Evolutionary conservation across 2,113 vertebrate species (phyloP), one percentile per base, ranked within the genome.

Genomic region (Nothobranchius kuhntae): DNA sequence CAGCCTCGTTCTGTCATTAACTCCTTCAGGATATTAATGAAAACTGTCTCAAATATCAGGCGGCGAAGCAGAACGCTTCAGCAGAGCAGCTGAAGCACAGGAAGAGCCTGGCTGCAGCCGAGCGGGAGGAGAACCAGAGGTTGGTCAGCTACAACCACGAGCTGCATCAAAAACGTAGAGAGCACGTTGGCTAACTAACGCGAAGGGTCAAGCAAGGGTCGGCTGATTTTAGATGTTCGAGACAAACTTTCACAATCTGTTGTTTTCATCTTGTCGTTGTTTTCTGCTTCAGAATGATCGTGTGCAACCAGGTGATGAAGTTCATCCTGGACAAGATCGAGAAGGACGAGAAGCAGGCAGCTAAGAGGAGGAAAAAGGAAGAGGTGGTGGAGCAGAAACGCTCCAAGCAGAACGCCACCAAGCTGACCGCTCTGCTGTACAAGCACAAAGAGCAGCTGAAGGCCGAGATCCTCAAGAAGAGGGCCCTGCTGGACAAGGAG

Each of bases 271-370:
- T 61, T 66, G 42, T 9, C 2, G 1, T 6, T 48, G 45, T 59
- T 57, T 17, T 62, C 26, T 46, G 4, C 48, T 51, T 26, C 86
- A 99, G 97, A 88, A 97, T 99, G 96, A 98, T 99, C 57, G 97
- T 98, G 63, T 99, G 98, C 92, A 99, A 98, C 92, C 97, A 99
- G 92, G 96, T 98, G 89, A 97, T 99, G 96, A 99, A 99, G 90
- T 99, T 95, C 75, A 95, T 98, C 85, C 93, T 99, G 69, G 97
- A 99, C 93, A 99, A 98, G 91, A 98, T 99, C 55, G 97, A 99
- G 91, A 98, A 99, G 91, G 97, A 98, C 55, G 98, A 99, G 89
- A 96, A 95, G 76, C 96, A 98, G 91, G 98, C 96, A 26, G 97
- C 96, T 21, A 98, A 98, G 87, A 98, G 97, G 85, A 88, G 96